Base-by-base conservation (phyloP, 2,797 vertebrate genomes). In the Dendrocincla fuliginosa region DNA sequence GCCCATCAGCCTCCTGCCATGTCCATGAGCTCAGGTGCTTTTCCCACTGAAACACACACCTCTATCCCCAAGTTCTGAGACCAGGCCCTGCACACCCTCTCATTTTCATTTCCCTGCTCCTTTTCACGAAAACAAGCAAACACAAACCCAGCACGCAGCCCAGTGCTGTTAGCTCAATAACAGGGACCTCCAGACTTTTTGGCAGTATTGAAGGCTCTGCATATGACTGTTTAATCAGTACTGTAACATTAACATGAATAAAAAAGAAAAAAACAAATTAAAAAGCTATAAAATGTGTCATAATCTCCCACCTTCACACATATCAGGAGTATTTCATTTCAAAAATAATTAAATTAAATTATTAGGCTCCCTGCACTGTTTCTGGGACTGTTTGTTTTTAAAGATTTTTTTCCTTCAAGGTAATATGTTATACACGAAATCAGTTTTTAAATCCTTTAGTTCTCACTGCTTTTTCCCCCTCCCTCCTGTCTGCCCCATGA, bases 391-490 rank as follows among this genome's bases (percentile, higher is more conserved):
- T 4, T 63, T n/a, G 5, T 8, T 44, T 71, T 19, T 19, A 4
- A 47, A 9, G 3, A 0, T 8, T 52, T 37, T 27, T 28, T 50
- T 11, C 33, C 33, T 83, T 84, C 49, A 27, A 78, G 28, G 30
- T 59, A 78, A 53, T 10, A 41, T 3, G 13, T 13, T 83, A 59
- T 42, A 37, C 0, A 0, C 30, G 22, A 77, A 15, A 61, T 25
- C 5, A 53, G 24, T 16, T 60, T 69, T 84, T 42, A 37, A 52
- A 8, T 37, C 9, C 10, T 67, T 53, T 25, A 19, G 6, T 46
- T 76, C 10, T 30, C 52, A n/a, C 11, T 23, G 25, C 0, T 5
- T 19, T 7, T 8, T 4, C 1, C 4, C 7, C 2, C 4, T 4
- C 11, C 1, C 1, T 32, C n/a, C 16, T 22, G 1, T 15, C 35